phyloP scores from a whole-genome alignment of 2,888 invertebrate genomes.

The Athalia cordata region DNA sequence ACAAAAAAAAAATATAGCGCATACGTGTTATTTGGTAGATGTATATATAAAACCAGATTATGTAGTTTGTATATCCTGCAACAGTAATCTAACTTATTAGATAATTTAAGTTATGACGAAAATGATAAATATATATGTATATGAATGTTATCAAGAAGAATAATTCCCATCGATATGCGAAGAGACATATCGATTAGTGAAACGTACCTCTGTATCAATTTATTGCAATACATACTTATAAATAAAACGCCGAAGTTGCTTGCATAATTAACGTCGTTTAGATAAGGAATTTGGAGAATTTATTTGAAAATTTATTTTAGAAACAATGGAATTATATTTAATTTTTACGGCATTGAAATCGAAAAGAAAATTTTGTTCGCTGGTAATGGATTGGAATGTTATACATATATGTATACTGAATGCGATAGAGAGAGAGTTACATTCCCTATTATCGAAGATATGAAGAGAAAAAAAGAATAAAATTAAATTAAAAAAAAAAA shows the following conservation, averaged over 20 bases:
- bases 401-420: too few relatives aligned
- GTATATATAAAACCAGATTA: constrained; percentile 55
- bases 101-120: constrained; percentile 23
- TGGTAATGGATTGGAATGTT: too few relatives aligned
- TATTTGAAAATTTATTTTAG: too few relatives aligned
- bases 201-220: constrained; percentile 18
- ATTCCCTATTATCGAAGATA: neutral
- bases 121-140: neutral
- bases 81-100: constrained; percentile 41
- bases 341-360: too few relatives aligned
- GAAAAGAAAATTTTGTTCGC: too few relatives aligned
- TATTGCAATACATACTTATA: constrained; percentile 1
- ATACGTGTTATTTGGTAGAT: constrained; percentile 61
- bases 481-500: neutral
- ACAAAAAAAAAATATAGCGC: neutral
- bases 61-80: constrained; percentile 46
- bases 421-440: neutral
- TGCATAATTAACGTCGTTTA: neutral
- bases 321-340: too few relatives aligned
- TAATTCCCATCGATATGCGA: constrained; percentile 9
- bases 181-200: constrained; percentile 13
- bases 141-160: neutral
- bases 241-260: neutral
- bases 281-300: too few relatives aligned
- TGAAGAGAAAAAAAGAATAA: neutral